These are phyloP conservation scores for Muscicapa adusta DNA, from an alignment of 2,113 vertebrate genomes.

Conservation along the genomic window DNA sequence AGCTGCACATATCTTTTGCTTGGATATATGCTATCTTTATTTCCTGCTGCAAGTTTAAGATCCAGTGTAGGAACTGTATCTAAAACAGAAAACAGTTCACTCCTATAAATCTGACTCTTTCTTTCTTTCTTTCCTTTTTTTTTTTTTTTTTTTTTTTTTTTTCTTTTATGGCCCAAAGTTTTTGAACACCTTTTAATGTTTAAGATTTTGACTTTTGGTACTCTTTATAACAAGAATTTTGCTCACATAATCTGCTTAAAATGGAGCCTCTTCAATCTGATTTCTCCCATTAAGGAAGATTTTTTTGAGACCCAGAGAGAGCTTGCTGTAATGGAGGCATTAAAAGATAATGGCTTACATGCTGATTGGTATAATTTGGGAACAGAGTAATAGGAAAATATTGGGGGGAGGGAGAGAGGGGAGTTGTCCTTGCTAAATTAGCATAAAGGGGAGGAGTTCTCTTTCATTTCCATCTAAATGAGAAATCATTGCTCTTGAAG, in stretches of 20 bases:
- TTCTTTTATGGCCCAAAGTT: not conserved
- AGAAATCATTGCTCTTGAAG: slow-evolving; percentile 27
- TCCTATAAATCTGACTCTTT: not conserved
- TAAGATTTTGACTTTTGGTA: slow-evolving; percentile 43
- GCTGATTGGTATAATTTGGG: slow-evolving; percentile 66
- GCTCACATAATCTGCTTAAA: slow-evolving; percentile 35
- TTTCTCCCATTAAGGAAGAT: slow-evolving; percentile 50
- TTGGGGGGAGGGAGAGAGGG: not conserved
- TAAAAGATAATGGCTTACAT: slow-evolving; percentile 63
- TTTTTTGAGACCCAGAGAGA: slow-evolving; percentile 57
- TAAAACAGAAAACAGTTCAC: slow-evolving; percentile 39
- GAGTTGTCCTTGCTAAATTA: slow-evolving; percentile 30
- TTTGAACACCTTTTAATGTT: slow-evolving; percentile 4
- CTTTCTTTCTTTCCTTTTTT: not conserved
- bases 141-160: not conserved
- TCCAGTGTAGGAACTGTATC: slow-evolving; percentile 24
- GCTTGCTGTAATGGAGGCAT: slow-evolving; percentile 54
- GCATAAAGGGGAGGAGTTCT: slow-evolving; percentile 40
- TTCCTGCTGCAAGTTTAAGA: slow-evolving; percentile 40
- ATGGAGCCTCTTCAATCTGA: slow-evolving; percentile 45
- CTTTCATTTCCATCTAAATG: slow-evolving; percentile 29
- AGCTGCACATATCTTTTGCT: slow-evolving; percentile 49
- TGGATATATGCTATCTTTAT: slow-evolving; percentile 50
- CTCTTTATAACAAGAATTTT: slow-evolving; percentile 32
- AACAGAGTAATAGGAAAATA: slow-evolving; percentile 52